Evolutionary conservation across 2,113 vertebrate genomes (phyloP).

Genomic region (Zosterops borbonicus): DNA sequence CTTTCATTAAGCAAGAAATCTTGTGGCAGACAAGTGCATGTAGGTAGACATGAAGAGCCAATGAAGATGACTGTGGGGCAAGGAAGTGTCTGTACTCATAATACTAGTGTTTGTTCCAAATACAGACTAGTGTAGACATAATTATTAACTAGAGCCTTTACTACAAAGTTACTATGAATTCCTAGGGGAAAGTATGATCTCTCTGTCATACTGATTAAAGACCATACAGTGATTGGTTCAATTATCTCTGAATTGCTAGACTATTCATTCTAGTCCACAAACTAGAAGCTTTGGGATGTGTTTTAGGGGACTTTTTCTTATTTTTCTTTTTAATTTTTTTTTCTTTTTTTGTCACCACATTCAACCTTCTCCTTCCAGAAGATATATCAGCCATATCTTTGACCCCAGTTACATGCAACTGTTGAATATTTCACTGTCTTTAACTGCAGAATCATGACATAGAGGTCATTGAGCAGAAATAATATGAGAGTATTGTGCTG

Average conservation of each 20-base stretch:
- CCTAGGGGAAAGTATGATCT: neutral
- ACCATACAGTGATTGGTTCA: neutral
- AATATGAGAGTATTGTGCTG: conserved; percentile 27
- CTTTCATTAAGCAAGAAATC: neutral
- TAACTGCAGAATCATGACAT: neutral
- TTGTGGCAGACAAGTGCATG: neutral
- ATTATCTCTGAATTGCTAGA: neutral
- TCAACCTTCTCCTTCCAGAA: neutral
- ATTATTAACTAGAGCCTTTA: neutral
- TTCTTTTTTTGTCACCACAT: neutral
- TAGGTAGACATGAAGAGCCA: neutral
- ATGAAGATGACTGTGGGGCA: neutral
- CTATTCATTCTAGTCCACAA: neutral
- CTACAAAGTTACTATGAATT: neutral
- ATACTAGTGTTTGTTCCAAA: neutral
- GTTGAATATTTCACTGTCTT: neutral
- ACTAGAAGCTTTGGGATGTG: neutral
- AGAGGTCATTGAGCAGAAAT: conserved; percentile 27
- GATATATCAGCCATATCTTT: neutral
- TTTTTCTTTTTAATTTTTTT: neutral
- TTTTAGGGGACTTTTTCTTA: neutral
- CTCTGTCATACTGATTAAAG: neutral
- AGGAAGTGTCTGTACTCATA: neutral
- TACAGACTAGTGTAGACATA: neutral
- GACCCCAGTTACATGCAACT: neutral